phyloP scores from a whole-genome alignment of 2,888 invertebrate genomes.

The Plagodis dolabraria region DNA sequence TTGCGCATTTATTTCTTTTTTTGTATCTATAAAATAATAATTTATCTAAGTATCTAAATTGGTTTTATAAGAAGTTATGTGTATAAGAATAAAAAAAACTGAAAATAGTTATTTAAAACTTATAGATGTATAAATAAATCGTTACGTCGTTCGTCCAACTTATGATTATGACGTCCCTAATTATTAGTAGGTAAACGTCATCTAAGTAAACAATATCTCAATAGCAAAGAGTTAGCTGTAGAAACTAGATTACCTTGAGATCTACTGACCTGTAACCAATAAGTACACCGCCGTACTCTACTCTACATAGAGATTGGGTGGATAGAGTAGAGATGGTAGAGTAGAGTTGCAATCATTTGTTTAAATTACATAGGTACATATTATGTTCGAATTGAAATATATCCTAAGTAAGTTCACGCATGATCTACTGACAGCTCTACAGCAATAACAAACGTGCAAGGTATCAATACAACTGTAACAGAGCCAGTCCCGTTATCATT shows the following conservation, averaged over 20 bases:
- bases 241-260: conserved; percentile 73
- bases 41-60: too few relatives aligned
- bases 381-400: background rate
- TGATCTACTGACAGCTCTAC: conserved; percentile 12
- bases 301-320: conserved; percentile 17
- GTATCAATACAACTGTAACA: conserved; percentile 42
- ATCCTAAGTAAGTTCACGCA: conserved; percentile 1
- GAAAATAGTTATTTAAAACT: too few relatives aligned
- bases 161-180: too few relatives aligned
- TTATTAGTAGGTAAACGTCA: too few relatives aligned
- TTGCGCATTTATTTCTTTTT: too few relatives aligned
- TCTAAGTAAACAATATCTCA: too few relatives aligned
- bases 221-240: conserved; percentile 15
- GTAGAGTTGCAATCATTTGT: background rate
- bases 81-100: too few relatives aligned
- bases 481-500: conserved; percentile 35
- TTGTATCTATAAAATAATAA: too few relatives aligned
- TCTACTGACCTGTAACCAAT: conserved; percentile 64
- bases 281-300: conserved; percentile 10
- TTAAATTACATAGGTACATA: background rate
- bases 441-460: conserved; percentile 24
- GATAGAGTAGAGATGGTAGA: conserved; percentile 1
- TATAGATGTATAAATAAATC: too few relatives aligned
- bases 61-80: too few relatives aligned
- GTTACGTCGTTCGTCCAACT: too few relatives aligned